Percentiles rank a stretch among this genome's conserved stretches.
Evolutionary conservation across 2,888 invertebrate species (phyloP).

Genomic region (Neuroscelio doddi): DNA sequence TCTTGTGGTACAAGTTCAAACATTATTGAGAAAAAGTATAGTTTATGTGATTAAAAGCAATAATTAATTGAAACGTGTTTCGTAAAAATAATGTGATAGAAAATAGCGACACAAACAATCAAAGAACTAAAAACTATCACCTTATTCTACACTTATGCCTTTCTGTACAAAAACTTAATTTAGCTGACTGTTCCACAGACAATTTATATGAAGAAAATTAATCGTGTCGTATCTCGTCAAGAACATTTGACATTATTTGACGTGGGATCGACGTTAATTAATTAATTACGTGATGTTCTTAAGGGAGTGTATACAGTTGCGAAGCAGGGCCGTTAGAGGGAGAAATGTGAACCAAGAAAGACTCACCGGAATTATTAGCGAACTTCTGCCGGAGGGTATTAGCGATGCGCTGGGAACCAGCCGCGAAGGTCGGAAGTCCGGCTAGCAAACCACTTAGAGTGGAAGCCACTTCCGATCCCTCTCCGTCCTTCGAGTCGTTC

Average conservation of each 20-base stretch:
- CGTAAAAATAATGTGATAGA: too few species aligned
- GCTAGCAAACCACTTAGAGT: slow-evolving; percentile 68
- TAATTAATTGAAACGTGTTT: too few species aligned
- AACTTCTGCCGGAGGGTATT: slow-evolving; percentile 68
- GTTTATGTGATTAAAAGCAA: too few species aligned
- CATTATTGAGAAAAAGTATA: too few species aligned
- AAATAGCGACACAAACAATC: too few species aligned
- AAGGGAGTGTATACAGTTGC: background rate
- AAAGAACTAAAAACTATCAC: too few species aligned
- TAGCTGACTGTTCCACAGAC: too few species aligned
- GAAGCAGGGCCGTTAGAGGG: background rate
- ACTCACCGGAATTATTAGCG: slow-evolving; percentile 69
- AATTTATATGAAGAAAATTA: too few species aligned
- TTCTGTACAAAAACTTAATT: too few species aligned
- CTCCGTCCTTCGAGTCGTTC: slow-evolving; percentile 66
- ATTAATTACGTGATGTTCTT: slow-evolving; percentile 17
- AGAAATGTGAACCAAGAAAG: slow-evolving; percentile 7
- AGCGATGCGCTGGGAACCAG: slow-evolving; percentile 71
- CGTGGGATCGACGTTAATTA: slow-evolving; percentile 14
- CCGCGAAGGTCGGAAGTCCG: slow-evolving; percentile 69
- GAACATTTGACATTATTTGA: slow-evolving; percentile 6
- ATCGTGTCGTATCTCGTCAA: too few species aligned
- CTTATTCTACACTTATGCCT: too few species aligned
- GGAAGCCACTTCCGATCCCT: slow-evolving; percentile 62
- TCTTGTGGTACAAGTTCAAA: too few species aligned